Conservation (phyloP, 2,888 invertebrate genomes). For the Thymelicus lineola region DNA sequence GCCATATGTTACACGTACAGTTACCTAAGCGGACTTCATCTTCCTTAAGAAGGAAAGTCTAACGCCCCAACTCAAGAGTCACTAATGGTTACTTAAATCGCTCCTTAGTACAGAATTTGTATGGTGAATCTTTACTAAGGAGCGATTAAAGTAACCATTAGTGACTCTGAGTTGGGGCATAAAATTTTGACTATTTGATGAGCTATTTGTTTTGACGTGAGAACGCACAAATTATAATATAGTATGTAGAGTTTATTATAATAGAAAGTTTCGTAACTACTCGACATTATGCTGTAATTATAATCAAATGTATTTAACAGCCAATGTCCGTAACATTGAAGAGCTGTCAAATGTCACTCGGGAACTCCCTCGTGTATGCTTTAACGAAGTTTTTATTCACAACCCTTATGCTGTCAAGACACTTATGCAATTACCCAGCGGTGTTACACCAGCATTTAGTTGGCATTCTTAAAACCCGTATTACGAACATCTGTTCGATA, state of each 20-base stretch:
- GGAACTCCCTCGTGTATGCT: neutral
- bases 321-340: neutral
- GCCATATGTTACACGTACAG: too few relatives aligned
- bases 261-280: neutral
- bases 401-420: slow-evolving; percentile 31
- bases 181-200: too few relatives aligned
- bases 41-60: too few relatives aligned
- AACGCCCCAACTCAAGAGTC: too few relatives aligned
- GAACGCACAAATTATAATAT: too few relatives aligned
- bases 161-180: too few relatives aligned
- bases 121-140: too few relatives aligned
- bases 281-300: neutral
- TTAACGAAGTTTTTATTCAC: slow-evolving; percentile 15
- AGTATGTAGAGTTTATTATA: neutral
- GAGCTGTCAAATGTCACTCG: neutral
- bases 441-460: slow-evolving; percentile 45
- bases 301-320: neutral
- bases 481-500: slow-evolving; percentile 41
- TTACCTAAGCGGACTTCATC: too few relatives aligned
- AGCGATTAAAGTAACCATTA: too few relatives aligned
- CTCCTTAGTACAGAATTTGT: too few relatives aligned
- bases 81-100: too few relatives aligned
- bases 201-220: too few relatives aligned
- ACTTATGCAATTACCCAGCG: slow-evolving; percentile 39
- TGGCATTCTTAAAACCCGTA: slow-evolving; percentile 53